Conservation (phyloP, 2,888 invertebrate genomes). For the Amorpha juglandis region DNA sequence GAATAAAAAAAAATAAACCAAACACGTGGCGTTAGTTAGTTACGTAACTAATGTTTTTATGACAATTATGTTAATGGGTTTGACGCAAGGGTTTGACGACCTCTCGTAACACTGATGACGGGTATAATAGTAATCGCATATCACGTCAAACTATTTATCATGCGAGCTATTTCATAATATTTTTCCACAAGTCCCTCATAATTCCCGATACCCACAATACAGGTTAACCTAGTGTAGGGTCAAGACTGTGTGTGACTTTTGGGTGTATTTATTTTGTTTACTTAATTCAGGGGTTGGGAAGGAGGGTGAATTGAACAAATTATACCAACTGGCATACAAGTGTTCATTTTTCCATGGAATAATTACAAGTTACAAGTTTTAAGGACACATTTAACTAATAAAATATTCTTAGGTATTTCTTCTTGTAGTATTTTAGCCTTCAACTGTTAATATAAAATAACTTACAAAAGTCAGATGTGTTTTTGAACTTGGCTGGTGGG, state of each 20-base stretch:
- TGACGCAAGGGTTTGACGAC: conserved; percentile 1
- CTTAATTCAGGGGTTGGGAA: too few species aligned
- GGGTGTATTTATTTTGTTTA: too few species aligned
- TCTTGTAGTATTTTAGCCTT: background rate
- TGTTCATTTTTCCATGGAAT: background rate
- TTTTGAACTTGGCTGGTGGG: too few species aligned
- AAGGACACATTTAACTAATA: background rate
- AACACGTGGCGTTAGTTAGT: conserved; percentile 1
- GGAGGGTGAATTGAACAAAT: too few species aligned
- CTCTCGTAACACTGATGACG: background rate
- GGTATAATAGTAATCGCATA: background rate
- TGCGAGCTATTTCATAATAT: background rate
- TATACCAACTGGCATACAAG: background rate
- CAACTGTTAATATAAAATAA: background rate
- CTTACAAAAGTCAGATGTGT: background rate
- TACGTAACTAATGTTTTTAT: conserved; percentile 10
- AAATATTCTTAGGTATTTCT: background rate
- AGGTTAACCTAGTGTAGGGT: too few species aligned
- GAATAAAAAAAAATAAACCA: background rate
- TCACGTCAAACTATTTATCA: conserved; percentile 2
- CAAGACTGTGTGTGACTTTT: too few species aligned
- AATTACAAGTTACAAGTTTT: background rate
- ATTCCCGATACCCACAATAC: too few species aligned
- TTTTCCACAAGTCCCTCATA: too few species aligned
- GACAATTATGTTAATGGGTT: background rate